Conservation (phyloP, 2,888 invertebrate genomes). For the Diabrotica balteata region DNA sequence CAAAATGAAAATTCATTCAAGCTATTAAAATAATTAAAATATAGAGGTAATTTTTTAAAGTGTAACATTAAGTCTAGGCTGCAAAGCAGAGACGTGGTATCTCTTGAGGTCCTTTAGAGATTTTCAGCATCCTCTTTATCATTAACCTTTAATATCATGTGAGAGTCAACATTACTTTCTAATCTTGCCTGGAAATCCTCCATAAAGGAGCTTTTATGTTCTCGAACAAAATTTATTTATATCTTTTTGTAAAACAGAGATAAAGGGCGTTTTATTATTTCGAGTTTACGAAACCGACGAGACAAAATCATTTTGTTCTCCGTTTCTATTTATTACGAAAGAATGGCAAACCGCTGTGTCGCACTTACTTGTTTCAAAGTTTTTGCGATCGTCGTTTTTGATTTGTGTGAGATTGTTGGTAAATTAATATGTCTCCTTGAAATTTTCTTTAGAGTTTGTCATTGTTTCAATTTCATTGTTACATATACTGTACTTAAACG, state of each 20-base stretch:
- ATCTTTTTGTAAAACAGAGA: conserved; percentile 13
- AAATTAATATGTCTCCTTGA: too few species aligned
- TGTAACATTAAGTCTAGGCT: conserved; percentile 5
- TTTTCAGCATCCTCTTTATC: conserved; percentile 17
- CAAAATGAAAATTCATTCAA: too few species aligned
- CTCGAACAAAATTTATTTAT: conserved; percentile 21
- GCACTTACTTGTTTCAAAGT: too few species aligned
- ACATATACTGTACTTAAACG: too few species aligned
- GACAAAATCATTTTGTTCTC: conserved; percentile 11
- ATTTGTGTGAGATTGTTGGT: too few species aligned
- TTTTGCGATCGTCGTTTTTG: too few species aligned
- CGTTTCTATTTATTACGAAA: not conserved
- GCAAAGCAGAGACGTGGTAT: conserved; percentile 2
- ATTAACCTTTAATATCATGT: conserved; percentile 24
- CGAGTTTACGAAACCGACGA: not conserved
- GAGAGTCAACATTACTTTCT: conserved; percentile 21
- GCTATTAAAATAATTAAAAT: too few species aligned
- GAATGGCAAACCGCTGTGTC: not conserved
- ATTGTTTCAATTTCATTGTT: too few species aligned
- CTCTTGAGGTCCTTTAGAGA: conserved; percentile 11
- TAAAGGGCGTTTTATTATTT: conserved; percentile 14
- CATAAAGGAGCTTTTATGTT: conserved; percentile 16
- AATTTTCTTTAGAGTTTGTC: too few species aligned
- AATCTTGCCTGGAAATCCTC: conserved; percentile 18
- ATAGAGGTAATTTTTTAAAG: not conserved